Conservation (phyloP, 2,888 invertebrate species). For the Ophraella communa region DNA sequence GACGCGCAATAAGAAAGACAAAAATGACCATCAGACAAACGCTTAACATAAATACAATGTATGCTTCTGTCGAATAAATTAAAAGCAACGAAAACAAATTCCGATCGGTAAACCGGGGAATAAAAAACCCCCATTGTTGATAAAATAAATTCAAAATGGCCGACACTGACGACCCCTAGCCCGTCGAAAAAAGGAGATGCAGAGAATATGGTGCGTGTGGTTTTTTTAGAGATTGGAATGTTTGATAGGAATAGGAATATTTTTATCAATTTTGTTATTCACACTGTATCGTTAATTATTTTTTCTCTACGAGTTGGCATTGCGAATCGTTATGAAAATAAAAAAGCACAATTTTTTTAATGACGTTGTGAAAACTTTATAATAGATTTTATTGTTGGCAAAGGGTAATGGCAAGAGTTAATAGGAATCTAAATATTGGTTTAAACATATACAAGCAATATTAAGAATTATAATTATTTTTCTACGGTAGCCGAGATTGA, state of each 20-base stretch:
- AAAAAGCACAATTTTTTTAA: conserved; percentile 16
- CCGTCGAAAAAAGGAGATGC: conserved; percentile 50
- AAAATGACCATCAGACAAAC: conserved; percentile 51
- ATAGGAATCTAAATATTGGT: too few species aligned
- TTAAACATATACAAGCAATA: too few species aligned
- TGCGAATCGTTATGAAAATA: conserved; percentile 20
- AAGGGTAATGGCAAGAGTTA: not conserved
- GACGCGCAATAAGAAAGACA: conserved; percentile 34
- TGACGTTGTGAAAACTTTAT: not conserved
- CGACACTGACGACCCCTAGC: conserved; percentile 52
- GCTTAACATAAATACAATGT: conserved; percentile 54
- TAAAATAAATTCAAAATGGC: conserved; percentile 58
- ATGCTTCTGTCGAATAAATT: conserved; percentile 53
- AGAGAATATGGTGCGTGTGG: conserved; percentile 55
- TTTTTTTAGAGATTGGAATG: too few species aligned
- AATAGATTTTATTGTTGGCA: conserved; percentile 25
- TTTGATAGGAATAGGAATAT: conserved; percentile 50
- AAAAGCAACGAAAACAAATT: conserved; percentile 53
- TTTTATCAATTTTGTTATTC: conserved; percentile 25
- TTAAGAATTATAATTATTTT: too few species aligned
- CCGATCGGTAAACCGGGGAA: conserved; percentile 51
- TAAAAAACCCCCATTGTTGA: conserved; percentile 57
- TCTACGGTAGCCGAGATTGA: too few species aligned
- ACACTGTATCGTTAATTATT: conserved; percentile 25
- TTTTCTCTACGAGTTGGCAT: conserved; percentile 25